These are phyloP conservation scores for Brotogeris chrysoptera DNA, from an alignment of 2,797 vertebrate genomes.

Conservation along the genomic window DNA sequence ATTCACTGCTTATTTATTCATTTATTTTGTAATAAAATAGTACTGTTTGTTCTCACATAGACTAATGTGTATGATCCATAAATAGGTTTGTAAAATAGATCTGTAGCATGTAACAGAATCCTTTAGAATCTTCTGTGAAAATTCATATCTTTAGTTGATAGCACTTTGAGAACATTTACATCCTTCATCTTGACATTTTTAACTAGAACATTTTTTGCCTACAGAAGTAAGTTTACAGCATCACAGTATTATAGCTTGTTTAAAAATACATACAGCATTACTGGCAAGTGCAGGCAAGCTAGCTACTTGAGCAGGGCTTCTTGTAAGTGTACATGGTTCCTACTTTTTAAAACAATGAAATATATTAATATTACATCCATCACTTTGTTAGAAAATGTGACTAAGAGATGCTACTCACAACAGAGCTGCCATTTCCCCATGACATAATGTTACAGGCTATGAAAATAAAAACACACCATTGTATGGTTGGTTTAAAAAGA, in stretches of 20 bases:
- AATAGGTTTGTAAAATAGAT: conserved; percentile 43
- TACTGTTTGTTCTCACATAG: conserved; percentile 37
- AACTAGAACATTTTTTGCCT: conserved; percentile 48
- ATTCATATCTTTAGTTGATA: conserved; percentile 10
- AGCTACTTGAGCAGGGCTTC: conserved; percentile 23
- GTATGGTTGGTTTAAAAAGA: background rate
- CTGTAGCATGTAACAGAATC: background rate
- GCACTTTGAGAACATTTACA: conserved; percentile 56
- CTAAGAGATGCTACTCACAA: background rate
- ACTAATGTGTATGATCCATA: conserved; percentile 13
- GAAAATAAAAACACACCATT: conserved; percentile 37
- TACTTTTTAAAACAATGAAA: conserved; percentile 42
- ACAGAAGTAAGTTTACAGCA: conserved; percentile 56
- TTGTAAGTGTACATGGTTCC: background rate
- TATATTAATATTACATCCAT: conserved; percentile 23
- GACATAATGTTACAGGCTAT: background rate
- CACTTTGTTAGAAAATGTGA: conserved; percentile 48
- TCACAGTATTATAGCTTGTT: conserved; percentile 59
- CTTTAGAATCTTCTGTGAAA: background rate
- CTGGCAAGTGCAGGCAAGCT: conserved; percentile 56
- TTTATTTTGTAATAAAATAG: conserved; percentile 69
- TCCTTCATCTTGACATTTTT: conserved; percentile 51
- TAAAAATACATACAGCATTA: conserved; percentile 59
- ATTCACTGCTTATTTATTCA: conserved; percentile 45
- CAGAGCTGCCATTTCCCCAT: background rate